These are phyloP conservation scores for Chaetoderma sp. DNA, from an alignment of 2,888 invertebrate species.

Conservation along the genomic window DNA sequence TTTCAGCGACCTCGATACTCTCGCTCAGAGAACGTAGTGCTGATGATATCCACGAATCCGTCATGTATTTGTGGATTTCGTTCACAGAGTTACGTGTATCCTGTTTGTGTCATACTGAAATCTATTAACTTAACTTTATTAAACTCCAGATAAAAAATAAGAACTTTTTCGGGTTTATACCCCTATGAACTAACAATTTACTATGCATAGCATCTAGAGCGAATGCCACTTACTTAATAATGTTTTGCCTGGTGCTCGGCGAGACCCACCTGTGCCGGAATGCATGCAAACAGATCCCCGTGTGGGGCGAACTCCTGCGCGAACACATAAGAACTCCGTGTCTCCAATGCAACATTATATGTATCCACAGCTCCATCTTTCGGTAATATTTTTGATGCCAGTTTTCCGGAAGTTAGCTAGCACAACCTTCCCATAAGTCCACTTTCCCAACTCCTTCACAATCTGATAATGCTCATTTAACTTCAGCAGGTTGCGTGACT, in stretches of 20 bases:
- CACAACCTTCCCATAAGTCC: constrained; percentile 94
- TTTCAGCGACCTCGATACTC: constrained; percentile 74
- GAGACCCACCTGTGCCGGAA: constrained; percentile 66
- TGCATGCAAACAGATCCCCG: constrained; percentile 88
- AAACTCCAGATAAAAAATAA: constrained; percentile 93
- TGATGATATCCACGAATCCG: constrained; percentile 84
- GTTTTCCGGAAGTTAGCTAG: constrained; percentile 92
- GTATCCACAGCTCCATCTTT: constrained; percentile 95
- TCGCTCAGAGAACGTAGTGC: constrained; percentile 24
- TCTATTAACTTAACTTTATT: constrained; percentile 95
- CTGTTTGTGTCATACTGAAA: constrained; percentile 90
- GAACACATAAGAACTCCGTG: constrained; percentile 88
- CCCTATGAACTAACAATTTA: constrained; percentile 93
- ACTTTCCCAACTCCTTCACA: constrained; percentile 92
- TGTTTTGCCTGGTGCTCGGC: constrained; percentile 77
- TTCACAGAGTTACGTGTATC: constrained; percentile 79
- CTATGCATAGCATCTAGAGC: constrained; percentile 95
- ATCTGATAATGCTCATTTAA: constrained; percentile 93
- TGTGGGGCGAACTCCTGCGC: constrained; percentile 95
- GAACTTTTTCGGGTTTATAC: constrained; percentile 92
- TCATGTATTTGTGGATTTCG: constrained; percentile 77
- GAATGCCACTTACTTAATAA: constrained; percentile 90
- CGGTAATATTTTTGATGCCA: constrained; percentile 92
- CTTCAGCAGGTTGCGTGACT: constrained; percentile 68
- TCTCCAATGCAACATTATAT: constrained; percentile 96